Evolutionary conservation across 1,140 invertebrate genomes (phyloP), one percentile per base, ranked within the genome.

Genomic region (Atta colombica): DNA sequence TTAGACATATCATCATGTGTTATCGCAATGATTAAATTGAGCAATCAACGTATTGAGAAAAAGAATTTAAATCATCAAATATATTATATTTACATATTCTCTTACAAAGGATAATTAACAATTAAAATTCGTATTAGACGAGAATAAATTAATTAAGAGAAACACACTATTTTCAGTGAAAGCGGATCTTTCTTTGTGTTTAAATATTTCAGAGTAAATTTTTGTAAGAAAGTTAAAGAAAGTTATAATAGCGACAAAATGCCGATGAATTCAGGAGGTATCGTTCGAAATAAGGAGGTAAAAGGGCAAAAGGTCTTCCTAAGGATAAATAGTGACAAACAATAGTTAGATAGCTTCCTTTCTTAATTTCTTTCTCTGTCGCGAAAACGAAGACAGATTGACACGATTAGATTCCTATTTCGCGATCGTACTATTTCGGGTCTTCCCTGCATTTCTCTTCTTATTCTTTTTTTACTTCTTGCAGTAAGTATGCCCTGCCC

Each of bases 311-410:
- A 53, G 25, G 25, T 61, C 45, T 77, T 28, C 45, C 69, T 58
- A 39, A 81, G 77, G 58, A 77, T 65, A 55, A 87, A 87, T 88
- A 87, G 74, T 78, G 31, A 25, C 25, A 25, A 25, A 25, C 25
- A 25, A 25, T 25, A 25, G 87, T 88, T 88, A 68, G 14, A 55
- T 63, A 69, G 45, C 28, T 86, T 72, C 65, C 78, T 65, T 28
- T 53, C 31, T 77, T 77, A 86, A 89, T 89, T 80, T 61, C 82
- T 89, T 88, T 55, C 39, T 81, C 82, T 61, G 69, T 86, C 87
- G 69, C 55, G 49, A 53, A 53, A 81, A 89, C 75, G 82, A 89
- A 89, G 84, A 89, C 87, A 86, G 82, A 88, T 88, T 85, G 88
- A 53, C 63, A 35, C 61, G 66, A 86, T 77, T 68, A 66, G 18